Conservation (phyloP, 2,113 vertebrate species). For the Clarias macrocephalus region DNA sequence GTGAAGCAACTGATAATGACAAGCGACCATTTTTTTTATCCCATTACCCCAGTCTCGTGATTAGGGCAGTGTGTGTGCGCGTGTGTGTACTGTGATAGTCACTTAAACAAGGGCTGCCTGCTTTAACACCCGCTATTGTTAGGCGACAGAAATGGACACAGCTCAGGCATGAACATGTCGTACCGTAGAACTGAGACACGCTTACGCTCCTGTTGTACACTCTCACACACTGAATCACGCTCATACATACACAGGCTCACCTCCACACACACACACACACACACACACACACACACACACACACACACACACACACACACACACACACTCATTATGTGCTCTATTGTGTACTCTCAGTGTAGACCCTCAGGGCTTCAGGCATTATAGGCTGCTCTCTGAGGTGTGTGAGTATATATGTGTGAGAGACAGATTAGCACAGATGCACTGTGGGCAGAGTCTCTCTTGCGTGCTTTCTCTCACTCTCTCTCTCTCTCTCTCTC, state of each 20-base stretch:
- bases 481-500: not conserved
- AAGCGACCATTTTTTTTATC: not conserved
- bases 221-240: not conserved
- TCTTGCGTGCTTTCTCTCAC: not conserved
- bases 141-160: not conserved
- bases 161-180: conserved; percentile 3
- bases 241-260: not conserved
- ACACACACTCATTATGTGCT: conserved; percentile 20
- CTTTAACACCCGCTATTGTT: not conserved
- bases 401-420: conserved; percentile 34
- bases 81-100: conserved; percentile 21
- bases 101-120: conserved; percentile 30
- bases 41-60: not conserved
- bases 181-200: conserved; percentile 22
- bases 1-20: not conserved
- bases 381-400: conserved; percentile 32
- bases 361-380: conserved; percentile 40
- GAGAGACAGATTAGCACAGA: conserved; percentile 47
- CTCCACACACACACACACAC: conserved; percentile 5
- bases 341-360: conserved; percentile 19
- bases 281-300: not conserved
- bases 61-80: not conserved
- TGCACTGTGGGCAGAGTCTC: conserved; percentile 37
- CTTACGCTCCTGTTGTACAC: not conserved
- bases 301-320: conserved; percentile 2